Evolutionary conservation across 2,797 vertebrate species (phyloP).

Genomic region (Enteromius afrohamiltoni): DNA sequence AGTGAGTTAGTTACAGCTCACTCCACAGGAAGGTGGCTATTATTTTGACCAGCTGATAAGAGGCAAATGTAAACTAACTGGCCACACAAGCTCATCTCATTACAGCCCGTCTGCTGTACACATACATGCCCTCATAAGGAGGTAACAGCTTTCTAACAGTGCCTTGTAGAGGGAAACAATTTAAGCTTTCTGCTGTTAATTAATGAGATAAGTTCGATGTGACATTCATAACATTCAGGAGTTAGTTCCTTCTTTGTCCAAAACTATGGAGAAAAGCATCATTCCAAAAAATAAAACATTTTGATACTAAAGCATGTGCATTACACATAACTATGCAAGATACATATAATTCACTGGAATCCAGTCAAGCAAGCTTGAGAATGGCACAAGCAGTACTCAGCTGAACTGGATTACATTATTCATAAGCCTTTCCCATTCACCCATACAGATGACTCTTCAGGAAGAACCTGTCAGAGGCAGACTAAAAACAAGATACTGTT

Average conservation of each 20-base stretch:
- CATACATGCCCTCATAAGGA: background rate
- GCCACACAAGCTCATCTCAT: constrained; percentile 53
- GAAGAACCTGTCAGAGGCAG: constrained; percentile 14
- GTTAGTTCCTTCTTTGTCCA: background rate
- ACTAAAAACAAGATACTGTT: constrained; percentile 1
- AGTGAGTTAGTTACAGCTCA: constrained; percentile 32
- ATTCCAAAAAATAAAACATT: too few species aligned
- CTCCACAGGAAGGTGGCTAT: constrained; percentile 57
- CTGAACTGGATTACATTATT: constrained; percentile 46
- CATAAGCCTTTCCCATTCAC: constrained; percentile 31
- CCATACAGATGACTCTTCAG: constrained; percentile 15
- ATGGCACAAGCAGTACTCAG: background rate
- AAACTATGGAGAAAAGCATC: background rate
- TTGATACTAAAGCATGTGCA: background rate
- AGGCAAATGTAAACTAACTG: constrained; percentile 54
- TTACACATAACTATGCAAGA: constrained; percentile 33
- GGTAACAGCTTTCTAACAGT: constrained; percentile 19
- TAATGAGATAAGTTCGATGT: background rate
- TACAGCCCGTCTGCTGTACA: constrained; percentile 15
- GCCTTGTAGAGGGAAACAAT: background rate
- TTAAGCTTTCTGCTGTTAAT: background rate
- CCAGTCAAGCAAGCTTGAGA: constrained; percentile 36
- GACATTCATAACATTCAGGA: background rate
- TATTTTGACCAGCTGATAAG: constrained; percentile 54
- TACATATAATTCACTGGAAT: constrained; percentile 50